Percentiles rank a stretch among this genome's conserved stretches.
Evolutionary conservation across 2,888 invertebrate species (phyloP).

Genomic region (Amphipoea oculea): DNA sequence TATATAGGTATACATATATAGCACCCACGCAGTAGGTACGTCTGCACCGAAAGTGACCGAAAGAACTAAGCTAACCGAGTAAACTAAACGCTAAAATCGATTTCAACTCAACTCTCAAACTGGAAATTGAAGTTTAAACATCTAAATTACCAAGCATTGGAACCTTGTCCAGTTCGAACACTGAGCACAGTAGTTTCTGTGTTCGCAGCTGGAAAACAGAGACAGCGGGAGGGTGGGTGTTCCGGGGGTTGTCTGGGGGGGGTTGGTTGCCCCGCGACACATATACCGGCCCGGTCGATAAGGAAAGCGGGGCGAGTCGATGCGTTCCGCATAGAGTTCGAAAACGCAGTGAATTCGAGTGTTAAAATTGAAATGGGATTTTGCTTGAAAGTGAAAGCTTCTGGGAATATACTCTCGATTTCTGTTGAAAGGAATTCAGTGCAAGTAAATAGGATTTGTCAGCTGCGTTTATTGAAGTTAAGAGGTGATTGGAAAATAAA

Average conservation of each 20-base stretch:
- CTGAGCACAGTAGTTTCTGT: slow-evolving; percentile 72
- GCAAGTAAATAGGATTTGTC: slow-evolving; percentile 15
- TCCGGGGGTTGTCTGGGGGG: slow-evolving; percentile 67
- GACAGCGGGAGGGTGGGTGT: slow-evolving; percentile 67
- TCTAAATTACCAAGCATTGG: slow-evolving; percentile 71
- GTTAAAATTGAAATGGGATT: slow-evolving; percentile 66
- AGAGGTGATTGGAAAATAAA: background rate
- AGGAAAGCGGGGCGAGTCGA: slow-evolving; percentile 80
- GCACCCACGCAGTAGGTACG: slow-evolving; percentile 26
- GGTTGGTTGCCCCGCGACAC: slow-evolving; percentile 83
- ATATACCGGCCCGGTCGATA: slow-evolving; percentile 88
- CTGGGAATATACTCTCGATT: slow-evolving; percentile 31
- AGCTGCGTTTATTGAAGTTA: slow-evolving; percentile 8
- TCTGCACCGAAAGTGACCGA: slow-evolving; percentile 35
- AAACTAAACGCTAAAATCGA: slow-evolving; percentile 22
- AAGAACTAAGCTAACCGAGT: slow-evolving; percentile 11
- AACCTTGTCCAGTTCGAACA: slow-evolving; percentile 70
- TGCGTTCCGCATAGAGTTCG: slow-evolving; percentile 79
- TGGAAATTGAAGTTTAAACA: slow-evolving; percentile 60
- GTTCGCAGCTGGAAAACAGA: slow-evolving; percentile 76
- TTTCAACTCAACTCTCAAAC: slow-evolving; percentile 21
- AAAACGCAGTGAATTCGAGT: slow-evolving; percentile 76
- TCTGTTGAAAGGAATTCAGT: slow-evolving; percentile 29
- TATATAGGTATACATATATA: slow-evolving; percentile 4
- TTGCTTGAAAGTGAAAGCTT: slow-evolving; percentile 52